Percentiles rank a stretch among this genome's conserved stretches.
These are phyloP conservation scores for Saturnia japonica DNA, from an alignment of 2,888 invertebrate species.

Conservation along the genomic window DNA sequence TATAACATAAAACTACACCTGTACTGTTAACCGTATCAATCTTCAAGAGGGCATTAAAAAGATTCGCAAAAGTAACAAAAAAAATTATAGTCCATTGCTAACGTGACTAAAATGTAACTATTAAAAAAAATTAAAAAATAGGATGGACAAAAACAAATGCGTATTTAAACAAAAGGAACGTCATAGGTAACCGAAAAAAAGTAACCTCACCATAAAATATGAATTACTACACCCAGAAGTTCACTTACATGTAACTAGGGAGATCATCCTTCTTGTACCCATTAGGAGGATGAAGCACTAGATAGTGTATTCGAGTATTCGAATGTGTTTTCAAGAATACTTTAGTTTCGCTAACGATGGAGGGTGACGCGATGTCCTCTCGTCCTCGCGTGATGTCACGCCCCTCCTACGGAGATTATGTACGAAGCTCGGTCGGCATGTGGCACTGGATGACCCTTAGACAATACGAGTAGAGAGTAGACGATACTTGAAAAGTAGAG, in stretches of 20 bases:
- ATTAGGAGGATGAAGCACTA: neutral
- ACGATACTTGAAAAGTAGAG: neutral
- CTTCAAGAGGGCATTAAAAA: neutral
- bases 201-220: neutral
- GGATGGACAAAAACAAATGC: too few relatives aligned
- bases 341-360: conserved; percentile 54
- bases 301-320: neutral
- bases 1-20: neutral
- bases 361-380: conserved; percentile 39
- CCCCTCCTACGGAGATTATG: neutral
- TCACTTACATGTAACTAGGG: neutral
- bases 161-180: too few relatives aligned
- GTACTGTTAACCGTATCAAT: neutral
- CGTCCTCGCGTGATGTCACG: neutral
- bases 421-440: neutral
- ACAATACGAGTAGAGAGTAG: neutral
- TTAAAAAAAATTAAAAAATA: too few relatives aligned
- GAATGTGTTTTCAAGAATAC: conserved; percentile 39
- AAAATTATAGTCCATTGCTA: too few relatives aligned
- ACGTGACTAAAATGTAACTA: too few relatives aligned
- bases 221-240: neutral
- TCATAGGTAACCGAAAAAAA: neutral
- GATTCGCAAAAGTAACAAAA: too few relatives aligned
- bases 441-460: neutral
- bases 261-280: neutral